Percentiles rank a stretch among this genome's conserved stretches.
These are phyloP conservation scores for Oplegnathus fasciatus DNA, from an alignment of 2,113 vertebrate species.

Conservation along the genomic window DNA sequence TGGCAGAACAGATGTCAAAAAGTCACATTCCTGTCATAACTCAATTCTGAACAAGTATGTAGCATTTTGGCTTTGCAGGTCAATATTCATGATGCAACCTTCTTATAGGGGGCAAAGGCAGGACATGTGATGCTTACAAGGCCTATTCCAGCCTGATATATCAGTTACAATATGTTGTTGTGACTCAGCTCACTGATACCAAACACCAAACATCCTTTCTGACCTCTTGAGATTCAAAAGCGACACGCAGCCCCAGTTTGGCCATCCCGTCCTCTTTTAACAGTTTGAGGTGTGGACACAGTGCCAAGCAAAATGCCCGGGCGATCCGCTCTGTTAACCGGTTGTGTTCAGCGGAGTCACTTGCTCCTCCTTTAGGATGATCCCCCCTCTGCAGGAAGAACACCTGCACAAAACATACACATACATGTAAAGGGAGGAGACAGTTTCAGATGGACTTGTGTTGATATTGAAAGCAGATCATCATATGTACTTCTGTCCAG, in stretches of 20 bases:
- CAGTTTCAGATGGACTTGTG: not conserved
- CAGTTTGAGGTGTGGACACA: constrained; percentile 95
- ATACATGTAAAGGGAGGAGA: not conserved
- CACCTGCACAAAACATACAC: constrained; percentile 82
- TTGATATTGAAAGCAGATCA: not conserved
- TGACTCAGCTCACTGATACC: not conserved
- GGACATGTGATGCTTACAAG: not conserved
- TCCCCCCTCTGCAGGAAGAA: constrained; percentile 94
- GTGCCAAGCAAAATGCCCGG: constrained; percentile 94
- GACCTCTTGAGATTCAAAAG: constrained; percentile 94
- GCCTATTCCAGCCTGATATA: not conserved
- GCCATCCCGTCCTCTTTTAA: constrained; percentile 98
- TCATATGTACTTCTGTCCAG: constrained; percentile 92
- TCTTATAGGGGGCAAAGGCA: not conserved
- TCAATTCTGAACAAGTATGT: not conserved
- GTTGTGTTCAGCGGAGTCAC: constrained; percentile 92
- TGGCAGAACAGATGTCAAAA: not conserved
- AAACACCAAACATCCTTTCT: constrained; percentile 17
- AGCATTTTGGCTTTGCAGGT: not conserved
- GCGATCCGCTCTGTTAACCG: constrained; percentile 94
- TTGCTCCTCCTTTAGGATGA: constrained; percentile 86
- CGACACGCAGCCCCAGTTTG: constrained; percentile 94
- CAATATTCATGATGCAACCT: not conserved
- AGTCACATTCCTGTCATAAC: not conserved
- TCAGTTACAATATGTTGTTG: not conserved